A percentile compares a stretch with the other conserved stretches of the same genome.
phyloP scores from a whole-genome alignment of 2,888 invertebrate genomes.

The Epiblema foenella region DNA sequence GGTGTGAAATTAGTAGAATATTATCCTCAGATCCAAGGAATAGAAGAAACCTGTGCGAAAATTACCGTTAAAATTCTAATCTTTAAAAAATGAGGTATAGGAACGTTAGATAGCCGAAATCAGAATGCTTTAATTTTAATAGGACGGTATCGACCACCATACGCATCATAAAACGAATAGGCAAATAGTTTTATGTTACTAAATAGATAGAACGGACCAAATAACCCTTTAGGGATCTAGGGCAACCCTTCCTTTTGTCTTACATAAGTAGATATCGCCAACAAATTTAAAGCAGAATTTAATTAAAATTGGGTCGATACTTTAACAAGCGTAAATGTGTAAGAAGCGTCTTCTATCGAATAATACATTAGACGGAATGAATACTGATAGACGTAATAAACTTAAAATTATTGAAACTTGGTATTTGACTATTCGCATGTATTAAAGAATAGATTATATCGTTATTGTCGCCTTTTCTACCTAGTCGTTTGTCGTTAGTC shows the following conservation, averaged over 20 bases:
- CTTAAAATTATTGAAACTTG: not conserved
- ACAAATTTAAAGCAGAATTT: conserved; percentile 34
- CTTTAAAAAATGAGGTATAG: too few species aligned
- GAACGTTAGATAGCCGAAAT: too few species aligned
- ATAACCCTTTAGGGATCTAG: conserved; percentile 9
- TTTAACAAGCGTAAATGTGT: conserved; percentile 18
- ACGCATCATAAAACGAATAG: not conserved
- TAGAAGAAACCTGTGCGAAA: too few species aligned
- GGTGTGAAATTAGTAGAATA: too few species aligned
- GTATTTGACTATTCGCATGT: too few species aligned
- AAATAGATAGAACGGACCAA: conserved; percentile 4
- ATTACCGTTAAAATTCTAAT: too few species aligned
- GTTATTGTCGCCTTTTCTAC: too few species aligned
- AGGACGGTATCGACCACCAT: not conserved
- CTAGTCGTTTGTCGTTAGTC: too few species aligned
- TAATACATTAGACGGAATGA: conserved; percentile 10
- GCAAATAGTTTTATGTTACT: conserved; percentile 10
- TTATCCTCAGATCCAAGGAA: too few species aligned
- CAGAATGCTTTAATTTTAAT: too few species aligned
- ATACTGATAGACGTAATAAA: not conserved
- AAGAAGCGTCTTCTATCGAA: conserved; percentile 5
- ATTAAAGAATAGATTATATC: too few species aligned
- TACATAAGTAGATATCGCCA: conserved; percentile 9
- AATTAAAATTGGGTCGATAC: conserved; percentile 26
- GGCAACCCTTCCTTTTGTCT: not conserved